Evolutionary conservation across 2,797 vertebrate genomes (phyloP), one percentile per base, ranked within the genome.

Genomic region (Coccyzus lansbergi): DNA sequence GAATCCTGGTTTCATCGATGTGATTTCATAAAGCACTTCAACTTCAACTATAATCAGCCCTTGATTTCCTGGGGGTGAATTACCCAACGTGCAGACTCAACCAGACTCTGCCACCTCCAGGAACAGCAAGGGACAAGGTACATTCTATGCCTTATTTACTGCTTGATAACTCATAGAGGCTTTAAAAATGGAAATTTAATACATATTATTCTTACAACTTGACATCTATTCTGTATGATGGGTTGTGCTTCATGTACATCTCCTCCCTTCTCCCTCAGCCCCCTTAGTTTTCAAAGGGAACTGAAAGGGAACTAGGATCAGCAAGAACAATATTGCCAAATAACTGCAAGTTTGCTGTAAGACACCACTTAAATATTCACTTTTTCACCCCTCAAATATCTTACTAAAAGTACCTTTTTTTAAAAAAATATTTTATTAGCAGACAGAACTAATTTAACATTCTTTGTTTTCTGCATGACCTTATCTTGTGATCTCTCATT

Each of bases 401-500:
- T 33, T 67, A 48, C 46, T 60, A 25, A 52, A 52, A 15, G 24
- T 19, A 40, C 17, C 44, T 83, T 49, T 31, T 33, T 21, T n/a
- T n/a, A n/a, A 70, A 90, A 89, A 89, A 42, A 2, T 7, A 9
- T 33, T 64, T 49, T 51, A n/a, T 28, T 51, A 31, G 42, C 67
- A 76, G 49, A 31, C 33, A 6, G 42, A 76, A 68, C 51, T 46
- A 60, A 53, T 70, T 63, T 7, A 55, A 29, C 1, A 5, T 64
- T 14, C 4, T 76, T 51, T 78, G 17, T 2, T 52, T 88, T 72
- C 9, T 15, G 19, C 22, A 58, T 26, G 71, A 77, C 53, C 70
- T 88, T 92, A 82, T 65, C 80, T 90, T 74, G 63, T 15, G 67
- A 38, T 69, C 64, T 79, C 70, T 53, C 55, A 12, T 81, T 75